Percentiles rank a stretch among this genome's conserved stretches.
These are phyloP conservation scores for Pachyramphus minor DNA, from an alignment of 2,113 vertebrate genomes.

Conservation along the genomic window DNA sequence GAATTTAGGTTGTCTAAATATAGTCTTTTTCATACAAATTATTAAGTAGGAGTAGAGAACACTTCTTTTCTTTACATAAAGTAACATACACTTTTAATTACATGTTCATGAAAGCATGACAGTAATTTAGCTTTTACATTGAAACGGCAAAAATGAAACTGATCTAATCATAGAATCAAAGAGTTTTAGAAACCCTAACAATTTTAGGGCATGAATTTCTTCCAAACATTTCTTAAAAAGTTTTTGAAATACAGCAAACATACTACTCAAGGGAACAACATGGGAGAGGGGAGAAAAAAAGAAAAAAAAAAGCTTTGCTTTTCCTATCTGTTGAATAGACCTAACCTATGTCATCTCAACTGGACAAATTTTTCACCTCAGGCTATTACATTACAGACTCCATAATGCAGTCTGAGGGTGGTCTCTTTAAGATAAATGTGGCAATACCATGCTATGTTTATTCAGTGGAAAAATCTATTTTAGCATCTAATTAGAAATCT, in stretches of 20 bases:
- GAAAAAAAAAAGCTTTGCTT: not conserved
- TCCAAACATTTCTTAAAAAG: not conserved
- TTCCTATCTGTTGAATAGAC: not conserved
- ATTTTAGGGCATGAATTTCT: not conserved
- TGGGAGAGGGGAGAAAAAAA: accelerated
- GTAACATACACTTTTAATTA: not conserved
- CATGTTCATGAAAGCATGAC: not conserved
- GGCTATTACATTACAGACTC: constrained; percentile 46
- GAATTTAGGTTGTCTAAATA: constrained; percentile 38
- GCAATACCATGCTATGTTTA: constrained; percentile 66
- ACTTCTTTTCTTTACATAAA: not conserved
- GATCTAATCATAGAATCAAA: not conserved
- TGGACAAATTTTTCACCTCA: constrained; percentile 38
- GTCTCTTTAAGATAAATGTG: constrained; percentile 67
- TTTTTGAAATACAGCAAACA: not conserved
- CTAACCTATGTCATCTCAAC: constrained; percentile 8
- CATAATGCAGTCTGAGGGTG: constrained; percentile 67
- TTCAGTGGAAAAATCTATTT: constrained; percentile 68
- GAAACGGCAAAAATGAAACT: not conserved
- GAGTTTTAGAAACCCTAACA: not conserved
- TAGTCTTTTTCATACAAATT: not conserved
- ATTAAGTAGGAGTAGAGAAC: not conserved
- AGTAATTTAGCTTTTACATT: not conserved
- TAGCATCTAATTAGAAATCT: constrained; percentile 68
- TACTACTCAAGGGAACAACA: not conserved